phyloP scores from a whole-genome alignment of 2,797 vertebrate species.

The Fundulus diaphanus region DNA sequence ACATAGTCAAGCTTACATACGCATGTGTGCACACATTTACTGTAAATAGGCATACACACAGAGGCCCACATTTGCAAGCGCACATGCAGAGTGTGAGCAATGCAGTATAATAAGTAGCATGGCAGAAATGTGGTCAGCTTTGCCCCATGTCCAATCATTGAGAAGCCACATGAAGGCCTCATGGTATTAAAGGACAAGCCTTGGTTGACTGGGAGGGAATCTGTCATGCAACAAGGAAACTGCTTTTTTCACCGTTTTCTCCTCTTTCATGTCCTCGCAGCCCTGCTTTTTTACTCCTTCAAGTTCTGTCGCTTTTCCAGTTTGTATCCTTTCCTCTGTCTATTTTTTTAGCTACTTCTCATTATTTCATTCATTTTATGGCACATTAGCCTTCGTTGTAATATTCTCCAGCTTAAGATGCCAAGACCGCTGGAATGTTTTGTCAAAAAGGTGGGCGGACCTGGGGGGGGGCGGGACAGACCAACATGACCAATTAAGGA shows the following conservation, averaged over 20 bases:
- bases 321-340: conserved; percentile 45
- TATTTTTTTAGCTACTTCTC: conserved; percentile 36
- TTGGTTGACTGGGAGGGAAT: conserved; percentile 86
- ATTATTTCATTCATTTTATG: conserved; percentile 74
- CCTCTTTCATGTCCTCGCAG: conserved; percentile 73
- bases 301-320: conserved; percentile 55
- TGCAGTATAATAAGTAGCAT: conserved; percentile 84
- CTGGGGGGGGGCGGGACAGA: conserved; percentile 67
- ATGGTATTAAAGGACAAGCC: conserved; percentile 89
- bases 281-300: conserved; percentile 48
- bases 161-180: conserved; percentile 84
- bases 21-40: conserved; percentile 42
- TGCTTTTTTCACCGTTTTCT: conserved; percentile 78
- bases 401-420: conserved; percentile 76
- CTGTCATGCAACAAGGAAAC: conserved; percentile 86
- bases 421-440: conserved; percentile 78
- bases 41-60: conserved; percentile 37
- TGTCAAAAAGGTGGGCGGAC: conserved; percentile 72
- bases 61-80: conserved; percentile 65
- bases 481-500: conserved; percentile 83
- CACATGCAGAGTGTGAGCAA: conserved; percentile 73
- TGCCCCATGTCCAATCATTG: conserved; percentile 84
- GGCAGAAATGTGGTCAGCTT: conserved; percentile 80
- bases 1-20: conserved; percentile 48
- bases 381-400: conserved; percentile 75